Evolutionary conservation across 2,888 invertebrate genomes (phyloP), one percentile per base, ranked within the genome.

Genomic region (Melanostoma mellinum): DNA sequence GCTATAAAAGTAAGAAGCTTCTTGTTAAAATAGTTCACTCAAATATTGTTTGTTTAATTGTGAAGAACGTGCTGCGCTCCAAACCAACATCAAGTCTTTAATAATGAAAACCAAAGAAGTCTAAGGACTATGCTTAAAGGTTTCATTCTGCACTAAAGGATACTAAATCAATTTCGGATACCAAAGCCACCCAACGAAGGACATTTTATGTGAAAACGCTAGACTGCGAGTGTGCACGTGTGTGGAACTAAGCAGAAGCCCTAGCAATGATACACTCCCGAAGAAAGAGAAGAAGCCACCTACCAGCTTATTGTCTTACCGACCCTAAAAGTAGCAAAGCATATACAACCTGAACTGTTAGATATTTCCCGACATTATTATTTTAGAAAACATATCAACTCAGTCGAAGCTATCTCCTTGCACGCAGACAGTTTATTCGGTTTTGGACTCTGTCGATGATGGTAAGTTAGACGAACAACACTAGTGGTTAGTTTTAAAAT

Each of bases 1-100:
- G 50, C 84, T 84, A 84, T 84, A 84, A 84, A 84, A 84, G 84
- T 75, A 79, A 71, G 79, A 75, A 71, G 42, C 71, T 61, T 71
- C 84, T 75, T 84, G 84, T 42, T 56, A 60, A 71, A 74, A 75
- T 75, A 65, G 84, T 84, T 84, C 84, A 84, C 67, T 84, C 61
- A 71, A 74, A 79, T 61, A 79, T 58, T 67, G 67, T 71, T 71
- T 61, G 48, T 50, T 74, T 61, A 42, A 56, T 61, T 55, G 84
- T 79, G 9, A 78, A 69, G 79, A 79, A 60, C 69, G 55, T 53
- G 44, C 9, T 53, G 44, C 9, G 32, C 60, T 40, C 1, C 44
- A 33, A 53, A 3, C 6, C 10, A 48, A 9, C 35, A 36, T 5
- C 32, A 8, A 33, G 38, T 10, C 8, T 1, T 32, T 32, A 32